Base-by-base conservation (phyloP, 92 coral and sea anemone species). In the Bergia puertoricense region DNA sequence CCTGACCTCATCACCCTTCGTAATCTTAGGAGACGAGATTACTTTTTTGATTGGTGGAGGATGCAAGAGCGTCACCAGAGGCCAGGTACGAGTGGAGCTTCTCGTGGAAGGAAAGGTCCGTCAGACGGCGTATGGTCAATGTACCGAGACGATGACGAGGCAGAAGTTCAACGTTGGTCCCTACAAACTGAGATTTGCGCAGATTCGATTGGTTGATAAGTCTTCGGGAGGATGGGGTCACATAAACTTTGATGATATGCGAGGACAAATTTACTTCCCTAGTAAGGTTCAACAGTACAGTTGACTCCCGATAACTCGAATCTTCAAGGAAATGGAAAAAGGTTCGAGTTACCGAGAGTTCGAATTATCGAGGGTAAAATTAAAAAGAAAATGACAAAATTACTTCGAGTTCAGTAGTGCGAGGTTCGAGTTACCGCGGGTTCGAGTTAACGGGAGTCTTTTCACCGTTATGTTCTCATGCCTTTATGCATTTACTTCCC, bases 1-100 rank as follows among this genome's bases (percentile, higher is more conserved):
- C 43, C 79, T 84, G 13, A 84, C 88, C 39, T 84, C 88, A 41
- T 77, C 88, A 69, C 8, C 48, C 30, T 84, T 84, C 62, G 23
- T 15, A 38, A 66, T 84, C 5, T 20, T 6, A 5, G 77, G 88
- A 16, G 42, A 20, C 7, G 43, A 42, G 42, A 65, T 84, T 8
- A 56, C 76, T 8, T 84, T 84, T 56, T 43, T 84, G 36, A 84
- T 84, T 69, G 88, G 88, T 3, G 88, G 88, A 68, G 88, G 88
- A 3, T 84, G 88, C 51, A 71, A 84, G 6, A 62, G 13, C 18
- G 0, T 2, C 4, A 62, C 69, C 46, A 5, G 0, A 1, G 71
- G 51, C 1, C 40, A 56, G 51, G 79, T 68, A 37, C 88, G 88
- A 2, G 88, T 71, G 8, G 88, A 84, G 57, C 51, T 83, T 73